Conservation (phyloP, 2,888 invertebrate genomes). For the Caenorhabditis afra region DNA sequence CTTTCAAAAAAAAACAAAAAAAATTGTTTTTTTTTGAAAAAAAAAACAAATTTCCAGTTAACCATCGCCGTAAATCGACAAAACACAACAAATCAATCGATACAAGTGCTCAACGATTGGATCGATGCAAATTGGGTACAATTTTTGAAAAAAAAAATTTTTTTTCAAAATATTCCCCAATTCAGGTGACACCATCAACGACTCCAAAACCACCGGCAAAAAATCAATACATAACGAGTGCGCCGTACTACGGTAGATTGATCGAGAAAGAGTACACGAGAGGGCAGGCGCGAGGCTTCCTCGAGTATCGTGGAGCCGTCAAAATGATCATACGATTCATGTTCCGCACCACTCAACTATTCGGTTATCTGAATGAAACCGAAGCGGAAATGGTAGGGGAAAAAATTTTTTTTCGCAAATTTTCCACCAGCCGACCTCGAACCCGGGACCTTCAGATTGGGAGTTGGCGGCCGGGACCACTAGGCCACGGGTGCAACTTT, state of each 20-base stretch:
- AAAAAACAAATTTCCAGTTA: neutral
- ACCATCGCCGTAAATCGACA: neutral
- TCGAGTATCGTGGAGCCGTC: neutral
- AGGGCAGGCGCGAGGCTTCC: neutral
- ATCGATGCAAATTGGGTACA: neutral
- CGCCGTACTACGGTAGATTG: neutral
- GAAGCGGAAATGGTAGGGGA: neutral
- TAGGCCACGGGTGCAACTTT: too few relatives aligned
- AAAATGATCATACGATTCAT: neutral
- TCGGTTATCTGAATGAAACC: neutral
- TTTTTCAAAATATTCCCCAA: neutral
- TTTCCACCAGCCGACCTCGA: neutral
- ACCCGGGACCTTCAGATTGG: too few relatives aligned
- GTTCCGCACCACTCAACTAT: conserved; percentile 3
- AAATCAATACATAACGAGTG: too few relatives aligned
- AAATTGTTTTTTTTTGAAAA: neutral
- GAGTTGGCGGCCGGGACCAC: too few relatives aligned
- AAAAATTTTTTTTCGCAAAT: too few relatives aligned
- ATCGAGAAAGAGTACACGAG: conserved; percentile 2
- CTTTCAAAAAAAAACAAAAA: too few relatives aligned
- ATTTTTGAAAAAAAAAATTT: neutral
- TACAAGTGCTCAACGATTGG: conserved; percentile 1
- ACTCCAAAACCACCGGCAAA: neutral
- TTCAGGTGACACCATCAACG: conserved; percentile 2
- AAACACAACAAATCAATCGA: conserved; percentile 1